phyloP scores from a whole-genome alignment of 2,113 vertebrate species.

The Petrocephalus microphthalmus region DNA sequence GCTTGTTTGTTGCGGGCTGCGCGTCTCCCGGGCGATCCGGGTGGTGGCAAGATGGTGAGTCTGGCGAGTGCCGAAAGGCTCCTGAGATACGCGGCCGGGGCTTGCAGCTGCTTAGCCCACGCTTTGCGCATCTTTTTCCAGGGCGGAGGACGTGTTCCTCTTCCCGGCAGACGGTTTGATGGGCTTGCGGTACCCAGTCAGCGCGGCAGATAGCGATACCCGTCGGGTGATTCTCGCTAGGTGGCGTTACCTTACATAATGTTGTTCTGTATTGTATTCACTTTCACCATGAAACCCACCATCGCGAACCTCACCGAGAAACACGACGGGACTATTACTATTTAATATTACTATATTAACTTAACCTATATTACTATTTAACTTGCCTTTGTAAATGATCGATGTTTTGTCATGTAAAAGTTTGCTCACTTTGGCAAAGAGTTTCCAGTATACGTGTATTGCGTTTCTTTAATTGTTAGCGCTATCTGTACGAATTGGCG shows the following conservation, averaged over 20 bases:
- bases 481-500: background rate
- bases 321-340: background rate
- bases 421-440: background rate
- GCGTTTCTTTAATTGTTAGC: background rate
- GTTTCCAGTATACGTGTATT: background rate
- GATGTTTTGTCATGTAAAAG: background rate
- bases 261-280: background rate
- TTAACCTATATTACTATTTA: no score
- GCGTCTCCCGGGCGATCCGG: background rate
- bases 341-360: no score
- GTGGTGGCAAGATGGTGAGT: background rate
- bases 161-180: background rate
- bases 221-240: background rate
- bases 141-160: background rate
- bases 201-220: background rate
- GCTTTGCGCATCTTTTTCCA: background rate
- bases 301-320: background rate
- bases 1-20: background rate
- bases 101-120: background rate
- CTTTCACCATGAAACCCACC: background rate
- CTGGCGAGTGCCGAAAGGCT: background rate
- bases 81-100: background rate
- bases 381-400: background rate
- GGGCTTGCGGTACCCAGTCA: background rate
- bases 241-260: background rate